Base-by-base conservation (phyloP, 1,140 invertebrate species). In the Dendrolimus kikuchii region DNA sequence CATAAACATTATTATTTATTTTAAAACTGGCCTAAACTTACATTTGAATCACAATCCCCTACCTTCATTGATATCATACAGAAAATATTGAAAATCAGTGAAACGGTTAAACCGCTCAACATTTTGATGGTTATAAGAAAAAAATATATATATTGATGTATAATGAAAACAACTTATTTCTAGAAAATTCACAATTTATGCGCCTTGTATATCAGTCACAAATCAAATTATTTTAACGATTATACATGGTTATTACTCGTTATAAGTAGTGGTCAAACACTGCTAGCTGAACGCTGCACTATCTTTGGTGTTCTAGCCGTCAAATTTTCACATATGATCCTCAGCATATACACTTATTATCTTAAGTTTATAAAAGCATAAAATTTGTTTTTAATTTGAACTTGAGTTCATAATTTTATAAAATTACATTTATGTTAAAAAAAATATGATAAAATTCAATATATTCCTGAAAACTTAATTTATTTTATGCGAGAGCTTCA, bases 221-320 rank as follows among this genome's bases (percentile, higher is more conserved):
- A 54, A 60, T 7, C 50, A 54, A 53, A 43, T 59, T 55, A 55
- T 51, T 23, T 23, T 23, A 23, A 23, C 3, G 23, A 23, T 23
- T 23, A 23, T 23, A 23, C 23, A 23, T 23, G 23, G 1, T 23
- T 23, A 23, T 23, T 23, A 23, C 23, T 23, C 23, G 23, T 23
- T 23, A 23, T 67, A 72, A 39, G 7, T 9, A 56, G 62, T 62
- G 64, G 52, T 66, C 71, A 62, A 70, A 66, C 66, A 63, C 66
- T 64, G 62, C 61, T 65, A 59, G 66, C 66, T 67, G 66, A 68
- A 64, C 55, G 66, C 60, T 59, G 49, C 51, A 54, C 70, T 71
- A 59, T 84, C 82, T 86, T 86, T 86, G 82, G 82, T 83, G 82
- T 75, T 83, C 82, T 86, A 86, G 82, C 82, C 80, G 82, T 77